phyloP scores from a whole-genome alignment of 1,140 invertebrate genomes.

The Rhyzopertha dominica region DNA sequence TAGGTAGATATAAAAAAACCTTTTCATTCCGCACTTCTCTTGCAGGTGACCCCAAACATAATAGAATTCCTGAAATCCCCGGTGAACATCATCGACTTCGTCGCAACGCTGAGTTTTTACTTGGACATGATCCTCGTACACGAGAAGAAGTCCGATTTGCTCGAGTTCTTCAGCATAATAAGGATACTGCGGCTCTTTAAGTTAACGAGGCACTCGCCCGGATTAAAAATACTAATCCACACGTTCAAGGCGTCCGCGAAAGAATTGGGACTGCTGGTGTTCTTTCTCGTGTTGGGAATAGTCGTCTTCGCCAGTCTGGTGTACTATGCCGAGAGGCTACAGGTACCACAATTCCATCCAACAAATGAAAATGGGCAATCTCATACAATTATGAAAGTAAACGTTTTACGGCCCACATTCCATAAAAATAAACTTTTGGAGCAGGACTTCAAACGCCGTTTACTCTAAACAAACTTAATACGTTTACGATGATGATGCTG shows the following conservation, averaged over 20 bases:
- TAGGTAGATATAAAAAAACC: background rate
- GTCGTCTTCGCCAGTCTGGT: constrained; percentile 95
- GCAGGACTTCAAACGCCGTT: no score
- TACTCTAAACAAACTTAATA: no score
- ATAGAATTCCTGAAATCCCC: constrained; percentile 84
- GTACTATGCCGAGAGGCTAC: constrained; percentile 82
- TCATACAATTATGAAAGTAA: no score
- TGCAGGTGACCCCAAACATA: constrained; percentile 73
- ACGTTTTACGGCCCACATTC: no score
- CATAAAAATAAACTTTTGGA: no score
- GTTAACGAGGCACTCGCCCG: constrained; percentile 92
- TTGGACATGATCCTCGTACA: constrained; percentile 70
- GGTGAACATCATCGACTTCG: constrained; percentile 97
- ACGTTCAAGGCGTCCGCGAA: constrained; percentile 97
- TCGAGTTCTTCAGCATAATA: constrained; percentile 99
- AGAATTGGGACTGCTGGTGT: constrained; percentile 90
- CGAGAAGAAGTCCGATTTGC: constrained; percentile 88
- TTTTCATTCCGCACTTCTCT: constrained; percentile 40
- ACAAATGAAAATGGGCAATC: no score
- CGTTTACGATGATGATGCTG: no score
- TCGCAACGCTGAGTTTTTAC: constrained; percentile 97
- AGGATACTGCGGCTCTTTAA: constrained; percentile 98
- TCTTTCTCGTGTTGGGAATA: constrained; percentile 94
- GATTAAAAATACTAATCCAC: constrained; percentile 96
- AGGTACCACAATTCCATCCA: no score